Conservation (phyloP, 2,888 invertebrate genomes). For the Cerceris rybyensis region DNA sequence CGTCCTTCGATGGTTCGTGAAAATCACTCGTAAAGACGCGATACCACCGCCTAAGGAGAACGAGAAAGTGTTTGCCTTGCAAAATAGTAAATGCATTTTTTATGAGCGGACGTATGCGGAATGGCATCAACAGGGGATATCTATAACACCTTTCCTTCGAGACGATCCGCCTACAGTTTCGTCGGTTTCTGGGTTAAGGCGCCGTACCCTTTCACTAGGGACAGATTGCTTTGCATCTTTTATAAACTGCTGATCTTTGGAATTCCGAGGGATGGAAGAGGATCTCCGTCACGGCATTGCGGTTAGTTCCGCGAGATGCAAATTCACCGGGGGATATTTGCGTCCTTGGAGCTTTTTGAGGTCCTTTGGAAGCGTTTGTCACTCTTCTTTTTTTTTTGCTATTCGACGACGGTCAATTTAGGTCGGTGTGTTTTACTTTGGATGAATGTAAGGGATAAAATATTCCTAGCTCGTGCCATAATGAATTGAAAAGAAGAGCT, state of each 20-base stretch:
- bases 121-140: constrained; percentile 9
- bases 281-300: constrained; percentile 25
- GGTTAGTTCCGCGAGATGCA: constrained; percentile 31
- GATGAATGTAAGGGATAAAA: no score
- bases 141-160: constrained; percentile 50
- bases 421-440: no score
- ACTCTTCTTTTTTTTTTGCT: no score
- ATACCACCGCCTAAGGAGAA: constrained; percentile 36
- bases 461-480: no score
- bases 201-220: constrained; percentile 59
- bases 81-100: constrained; percentile 74
- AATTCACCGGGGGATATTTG: constrained; percentile 11
- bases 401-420: no score
- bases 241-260: constrained; percentile 65
- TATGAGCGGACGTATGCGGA: constrained; percentile 40
- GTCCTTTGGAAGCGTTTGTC: no score
- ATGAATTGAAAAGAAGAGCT: no score
- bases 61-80: constrained; percentile 71
- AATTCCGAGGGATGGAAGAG: constrained; percentile 21
- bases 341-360: constrained; percentile 18
- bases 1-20: neutral
- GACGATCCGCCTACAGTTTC: constrained; percentile 54
- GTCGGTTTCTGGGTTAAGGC: constrained; percentile 68
- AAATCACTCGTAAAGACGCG: constrained; percentile 20
- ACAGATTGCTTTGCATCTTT: constrained; percentile 76